These are phyloP conservation scores for Heliornis fulica DNA, from an alignment of 2,113 vertebrate genomes.

Conservation along the genomic window DNA sequence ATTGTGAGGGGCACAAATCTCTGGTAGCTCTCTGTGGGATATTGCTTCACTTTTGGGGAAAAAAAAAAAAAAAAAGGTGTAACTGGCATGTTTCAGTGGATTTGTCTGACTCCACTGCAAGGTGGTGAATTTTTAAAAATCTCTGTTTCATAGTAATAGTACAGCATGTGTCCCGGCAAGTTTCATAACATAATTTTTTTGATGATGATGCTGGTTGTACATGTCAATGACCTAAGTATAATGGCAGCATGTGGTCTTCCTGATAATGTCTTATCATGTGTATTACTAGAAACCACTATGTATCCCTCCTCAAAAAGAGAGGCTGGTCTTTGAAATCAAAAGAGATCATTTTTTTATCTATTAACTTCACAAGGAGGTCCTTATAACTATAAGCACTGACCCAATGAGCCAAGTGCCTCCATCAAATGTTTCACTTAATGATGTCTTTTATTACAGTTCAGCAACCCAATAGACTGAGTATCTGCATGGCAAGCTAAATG, in stretches of 20 bases:
- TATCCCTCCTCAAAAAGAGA: neutral
- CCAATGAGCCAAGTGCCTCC: neutral
- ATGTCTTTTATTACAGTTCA: neutral
- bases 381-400: neutral
- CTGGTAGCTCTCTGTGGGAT: neutral
- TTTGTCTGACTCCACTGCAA: neutral
- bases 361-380: neutral
- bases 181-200: neutral
- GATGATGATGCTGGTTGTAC: neutral
- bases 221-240: neutral
- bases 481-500: neutral
- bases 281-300: neutral
- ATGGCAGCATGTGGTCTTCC: neutral
- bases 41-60: neutral
- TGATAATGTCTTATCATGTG: neutral
- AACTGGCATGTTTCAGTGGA: neutral
- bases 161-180: accelerated
- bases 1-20: neutral
- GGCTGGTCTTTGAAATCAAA: neutral
- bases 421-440: neutral
- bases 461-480: neutral
- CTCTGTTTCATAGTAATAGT: neutral
- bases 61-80: neutral
- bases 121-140: neutral
- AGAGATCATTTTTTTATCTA: neutral